A percentile compares a stretch with the other conserved stretches of the same genome.
Evolutionary conservation across 2,113 vertebrate species (phyloP).

Genomic region (Gopherus flavomarginatus): DNA sequence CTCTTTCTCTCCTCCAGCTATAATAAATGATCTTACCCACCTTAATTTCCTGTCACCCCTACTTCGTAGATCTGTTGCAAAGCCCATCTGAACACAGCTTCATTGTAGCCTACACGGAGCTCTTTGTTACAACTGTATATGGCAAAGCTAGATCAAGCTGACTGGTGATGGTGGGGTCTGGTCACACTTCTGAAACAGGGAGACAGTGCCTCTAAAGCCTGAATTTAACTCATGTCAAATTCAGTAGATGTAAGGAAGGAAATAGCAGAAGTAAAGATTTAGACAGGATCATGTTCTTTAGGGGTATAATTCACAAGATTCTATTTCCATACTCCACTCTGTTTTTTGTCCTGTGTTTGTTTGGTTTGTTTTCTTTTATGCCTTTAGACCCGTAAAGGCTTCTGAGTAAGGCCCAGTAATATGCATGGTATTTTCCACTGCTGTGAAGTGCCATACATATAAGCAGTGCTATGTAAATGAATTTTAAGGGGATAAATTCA

Average conservation of each 20-base stretch:
- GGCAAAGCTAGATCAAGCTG: accelerated
- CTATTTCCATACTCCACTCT: not conserved
- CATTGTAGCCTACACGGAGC: not conserved
- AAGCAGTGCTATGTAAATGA: no score
- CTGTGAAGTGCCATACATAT: not conserved
- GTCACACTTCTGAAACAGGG: accelerated
- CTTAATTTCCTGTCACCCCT: not conserved
- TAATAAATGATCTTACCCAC: not conserved
- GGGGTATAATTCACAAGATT: not conserved
- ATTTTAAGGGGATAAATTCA: not conserved
- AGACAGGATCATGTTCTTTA: not conserved
- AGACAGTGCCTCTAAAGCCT: not conserved
- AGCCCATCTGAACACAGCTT: not conserved
- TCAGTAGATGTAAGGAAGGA: not conserved
- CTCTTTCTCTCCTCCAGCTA: not conserved
- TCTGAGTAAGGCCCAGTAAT: not conserved
- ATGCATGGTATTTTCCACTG: not conserved
- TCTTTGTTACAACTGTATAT: not conserved
- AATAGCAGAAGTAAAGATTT: not conserved
- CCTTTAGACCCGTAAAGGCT: not conserved
- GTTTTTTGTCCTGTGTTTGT: not conserved
- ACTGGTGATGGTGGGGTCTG: not conserved
- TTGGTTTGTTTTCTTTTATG: not conserved
- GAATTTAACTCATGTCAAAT: not conserved
- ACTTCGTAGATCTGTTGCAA: not conserved